phyloP scores from a whole-genome alignment of 64 coral and sea anemone species.

The Dendrophyllia cribrosa region DNA sequence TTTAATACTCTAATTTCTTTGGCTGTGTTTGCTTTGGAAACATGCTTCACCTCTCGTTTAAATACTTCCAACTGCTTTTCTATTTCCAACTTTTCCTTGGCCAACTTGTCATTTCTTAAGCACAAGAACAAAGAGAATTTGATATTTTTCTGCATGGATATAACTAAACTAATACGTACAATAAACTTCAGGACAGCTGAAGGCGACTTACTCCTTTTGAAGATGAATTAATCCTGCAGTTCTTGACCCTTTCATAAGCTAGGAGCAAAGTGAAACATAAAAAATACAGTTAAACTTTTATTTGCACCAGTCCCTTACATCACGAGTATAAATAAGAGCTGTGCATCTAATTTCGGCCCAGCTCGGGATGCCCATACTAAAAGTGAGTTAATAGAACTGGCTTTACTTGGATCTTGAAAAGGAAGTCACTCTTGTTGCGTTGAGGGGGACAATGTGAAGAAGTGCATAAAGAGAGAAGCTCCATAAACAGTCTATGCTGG shows the following conservation, averaged over 20 bases:
- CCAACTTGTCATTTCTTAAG: constrained; percentile 84
- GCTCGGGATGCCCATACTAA: too few relatives aligned
- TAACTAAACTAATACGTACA: too few relatives aligned
- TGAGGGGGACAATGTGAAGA: too few relatives aligned
- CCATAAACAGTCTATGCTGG: too few relatives aligned
- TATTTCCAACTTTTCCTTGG: constrained; percentile 85
- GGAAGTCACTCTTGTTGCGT: too few relatives aligned
- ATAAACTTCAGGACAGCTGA: not conserved
- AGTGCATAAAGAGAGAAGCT: too few relatives aligned
- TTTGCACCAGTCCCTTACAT: too few relatives aligned
- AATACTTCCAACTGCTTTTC: constrained; percentile 79
- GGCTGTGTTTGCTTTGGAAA: constrained; percentile 83
- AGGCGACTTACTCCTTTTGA: constrained; percentile 86
- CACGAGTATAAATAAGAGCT: too few relatives aligned
- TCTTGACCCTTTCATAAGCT: constrained; percentile 85
- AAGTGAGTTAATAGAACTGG: too few relatives aligned
- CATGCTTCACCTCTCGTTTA: constrained; percentile 92
- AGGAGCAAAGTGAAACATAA: constrained; percentile 3
- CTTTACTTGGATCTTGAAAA: too few relatives aligned
- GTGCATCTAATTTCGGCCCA: too few relatives aligned
- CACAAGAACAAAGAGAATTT: not conserved
- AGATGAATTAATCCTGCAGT: constrained; percentile 55
- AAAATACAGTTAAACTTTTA: not conserved
- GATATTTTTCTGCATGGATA: too few relatives aligned
- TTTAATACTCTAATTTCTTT: constrained; percentile 98